phyloP scores from a whole-genome alignment of 1,140 invertebrate species.

The Trachelipus rathkii region DNA sequence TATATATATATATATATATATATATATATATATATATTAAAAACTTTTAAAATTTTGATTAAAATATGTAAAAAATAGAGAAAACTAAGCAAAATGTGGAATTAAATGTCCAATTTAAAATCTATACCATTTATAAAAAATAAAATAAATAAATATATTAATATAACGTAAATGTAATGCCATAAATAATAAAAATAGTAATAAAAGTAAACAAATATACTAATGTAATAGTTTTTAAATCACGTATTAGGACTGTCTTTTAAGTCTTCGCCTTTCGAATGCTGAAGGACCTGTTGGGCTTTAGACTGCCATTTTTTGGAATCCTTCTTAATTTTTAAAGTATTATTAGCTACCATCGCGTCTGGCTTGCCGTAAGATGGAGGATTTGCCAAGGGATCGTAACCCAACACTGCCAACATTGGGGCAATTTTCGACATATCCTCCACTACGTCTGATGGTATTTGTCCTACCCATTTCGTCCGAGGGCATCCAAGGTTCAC shows the following conservation, averaged over 20 bases:
- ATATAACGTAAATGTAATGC: too few species aligned
- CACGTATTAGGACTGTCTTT: background rate
- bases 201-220: too few species aligned
- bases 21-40: conserved; percentile 18
- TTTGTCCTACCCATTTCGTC: conserved; percentile 92
- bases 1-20: conserved; percentile 26
- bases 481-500: conserved; percentile 91
- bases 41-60: background rate
- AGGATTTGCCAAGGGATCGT: conserved; percentile 87
- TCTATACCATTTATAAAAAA: too few species aligned
- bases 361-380: conserved; percentile 88
- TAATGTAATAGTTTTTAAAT: background rate
- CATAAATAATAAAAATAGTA: too few species aligned
- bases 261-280: background rate
- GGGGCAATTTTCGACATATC: conserved; percentile 89
- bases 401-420: conserved; percentile 83
- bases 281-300: conserved; percentile 47
- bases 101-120: too few species aligned
- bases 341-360: conserved; percentile 76
- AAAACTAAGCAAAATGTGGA: too few species aligned
- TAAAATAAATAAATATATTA: too few species aligned
- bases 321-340: conserved; percentile 54
- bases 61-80: too few species aligned
- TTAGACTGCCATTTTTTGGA: conserved; percentile 52
- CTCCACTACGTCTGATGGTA: conserved; percentile 81